A percentile compares a stretch with the other conserved stretches of the same genome.
Conservation (phyloP, 2,113 vertebrate genomes). For the Clarias batrachus region DNA sequence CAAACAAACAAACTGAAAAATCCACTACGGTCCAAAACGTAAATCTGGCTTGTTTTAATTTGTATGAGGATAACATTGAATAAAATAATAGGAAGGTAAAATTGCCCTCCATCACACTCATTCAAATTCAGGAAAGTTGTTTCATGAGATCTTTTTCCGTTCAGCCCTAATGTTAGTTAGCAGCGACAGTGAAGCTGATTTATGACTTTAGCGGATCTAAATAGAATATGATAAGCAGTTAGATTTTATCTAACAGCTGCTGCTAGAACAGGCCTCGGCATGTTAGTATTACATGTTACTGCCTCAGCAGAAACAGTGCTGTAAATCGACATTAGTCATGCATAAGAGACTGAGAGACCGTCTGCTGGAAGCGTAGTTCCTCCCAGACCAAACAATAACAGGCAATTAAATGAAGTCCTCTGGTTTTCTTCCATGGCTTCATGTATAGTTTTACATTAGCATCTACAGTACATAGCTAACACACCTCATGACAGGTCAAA, state of each 20-base stretch:
- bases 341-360: background rate
- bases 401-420: background rate
- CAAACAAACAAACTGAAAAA: background rate
- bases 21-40: background rate
- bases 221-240: conserved; percentile 10
- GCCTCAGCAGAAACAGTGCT: background rate
- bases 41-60: background rate
- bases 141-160: background rate
- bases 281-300: conserved; percentile 7
- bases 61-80: background rate
- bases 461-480: background rate
- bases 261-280: conserved; percentile 25
- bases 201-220: background rate
- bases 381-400: background rate
- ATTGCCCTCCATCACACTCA: background rate
- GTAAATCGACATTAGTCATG: conserved; percentile 22
- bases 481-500: background rate
- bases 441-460: background rate
- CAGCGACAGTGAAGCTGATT: background rate
- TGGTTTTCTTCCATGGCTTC: background rate
- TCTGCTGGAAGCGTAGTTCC: background rate
- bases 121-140: background rate
- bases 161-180: background rate
- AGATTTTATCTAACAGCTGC: conserved; percentile 2
- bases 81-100: background rate